A percentile compares a stretch with the other conserved stretches of the same genome.
Evolutionary conservation across 2,113 vertebrate species (phyloP).

Genomic region (Dasyprocta punctata): DNA sequence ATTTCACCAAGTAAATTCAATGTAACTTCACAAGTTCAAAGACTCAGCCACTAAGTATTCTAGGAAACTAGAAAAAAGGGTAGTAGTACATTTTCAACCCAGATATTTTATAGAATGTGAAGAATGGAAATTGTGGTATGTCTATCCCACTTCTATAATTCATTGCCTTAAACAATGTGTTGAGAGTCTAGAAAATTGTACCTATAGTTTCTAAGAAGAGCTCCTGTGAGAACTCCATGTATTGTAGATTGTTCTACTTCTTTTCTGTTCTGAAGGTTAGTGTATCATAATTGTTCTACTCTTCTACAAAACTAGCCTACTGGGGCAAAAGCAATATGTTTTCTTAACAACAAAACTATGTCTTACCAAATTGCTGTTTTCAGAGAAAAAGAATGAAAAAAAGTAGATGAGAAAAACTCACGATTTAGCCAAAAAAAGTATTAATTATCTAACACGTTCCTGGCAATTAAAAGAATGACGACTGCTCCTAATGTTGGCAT

Average conservation of each 20-base stretch:
- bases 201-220: background rate
- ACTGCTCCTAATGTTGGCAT: background rate
- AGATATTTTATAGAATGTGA: background rate
- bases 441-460: background rate
- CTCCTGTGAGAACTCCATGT: background rate
- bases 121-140: background rate
- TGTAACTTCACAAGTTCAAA: background rate
- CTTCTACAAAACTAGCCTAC: background rate
- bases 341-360: background rate
- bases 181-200: background rate
- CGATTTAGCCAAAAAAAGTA: background rate
- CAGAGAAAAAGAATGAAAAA: background rate
- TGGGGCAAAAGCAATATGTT: background rate
- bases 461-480: background rate
- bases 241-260: background rate
- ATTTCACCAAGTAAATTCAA: background rate
- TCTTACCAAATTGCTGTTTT: background rate
- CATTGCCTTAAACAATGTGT: background rate
- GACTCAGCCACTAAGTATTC: background rate
- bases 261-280: background rate
- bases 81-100: background rate
- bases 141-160: background rate
- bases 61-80: background rate
- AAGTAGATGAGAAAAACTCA: background rate
- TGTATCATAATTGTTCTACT: background rate